phyloP scores from a whole-genome alignment of 1,140 invertebrate genomes.

The Tribolium madens region DNA sequence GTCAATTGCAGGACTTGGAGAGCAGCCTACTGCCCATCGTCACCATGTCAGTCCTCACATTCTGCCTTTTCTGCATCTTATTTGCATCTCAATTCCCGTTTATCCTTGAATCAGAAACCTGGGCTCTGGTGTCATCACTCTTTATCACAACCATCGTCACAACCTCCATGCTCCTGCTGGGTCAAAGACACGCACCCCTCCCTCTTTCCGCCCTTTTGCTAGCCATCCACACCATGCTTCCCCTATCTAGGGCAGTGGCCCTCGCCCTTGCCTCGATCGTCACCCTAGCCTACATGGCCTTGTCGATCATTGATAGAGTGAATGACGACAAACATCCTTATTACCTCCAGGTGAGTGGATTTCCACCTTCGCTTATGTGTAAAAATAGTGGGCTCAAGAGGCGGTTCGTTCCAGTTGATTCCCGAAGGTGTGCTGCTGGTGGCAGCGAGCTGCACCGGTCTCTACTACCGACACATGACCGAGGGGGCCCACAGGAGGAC shows the following conservation, averaged over 20 bases:
- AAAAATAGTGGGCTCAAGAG: conserved; percentile 2
- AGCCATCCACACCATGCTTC: conserved; percentile 80
- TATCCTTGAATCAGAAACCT: conserved; percentile 68
- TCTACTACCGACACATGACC: conserved; percentile 90
- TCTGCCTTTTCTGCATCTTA: conserved; percentile 67
- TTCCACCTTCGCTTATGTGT: neutral
- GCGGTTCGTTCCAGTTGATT: conserved; percentile 72
- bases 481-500: conserved; percentile 86
- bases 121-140: conserved; percentile 68
- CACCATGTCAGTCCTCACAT: conserved; percentile 67
- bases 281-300: conserved; percentile 71
- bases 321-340: conserved; percentile 64
- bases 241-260: conserved; percentile 73
- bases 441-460: conserved; percentile 81
- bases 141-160: conserved; percentile 67
- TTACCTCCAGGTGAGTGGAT: conserved; percentile 68
- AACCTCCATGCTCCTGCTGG: conserved; percentile 67
- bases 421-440: conserved; percentile 82
- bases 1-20: conserved; percentile 69
- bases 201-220: conserved; percentile 76
- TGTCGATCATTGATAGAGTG: conserved; percentile 67
- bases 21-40: conserved; percentile 66
- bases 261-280: conserved; percentile 71
- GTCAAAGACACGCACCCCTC: conserved; percentile 71
- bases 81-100: conserved; percentile 68